Conservation (phyloP, 2,113 vertebrate species). For the Saguinus imperator region DNA sequence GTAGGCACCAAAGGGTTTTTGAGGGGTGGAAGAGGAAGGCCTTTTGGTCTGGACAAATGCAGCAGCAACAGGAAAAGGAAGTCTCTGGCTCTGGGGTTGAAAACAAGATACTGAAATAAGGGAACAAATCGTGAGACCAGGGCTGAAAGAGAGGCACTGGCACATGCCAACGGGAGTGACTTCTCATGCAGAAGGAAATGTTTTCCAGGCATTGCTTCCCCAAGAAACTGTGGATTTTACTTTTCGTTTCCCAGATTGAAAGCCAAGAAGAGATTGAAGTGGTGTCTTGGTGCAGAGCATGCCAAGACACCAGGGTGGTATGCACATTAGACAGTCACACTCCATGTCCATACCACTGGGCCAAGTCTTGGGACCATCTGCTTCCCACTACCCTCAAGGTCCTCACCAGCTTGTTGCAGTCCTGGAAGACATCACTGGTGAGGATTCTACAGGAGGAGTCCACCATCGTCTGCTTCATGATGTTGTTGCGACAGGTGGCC, state of each 20-base stretch:
- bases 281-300: too few species aligned
- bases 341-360: accelerated
- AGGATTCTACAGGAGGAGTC: slow-evolving; percentile 93
- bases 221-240: accelerated
- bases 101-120: neutral
- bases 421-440: slow-evolving; percentile 88
- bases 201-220: neutral
- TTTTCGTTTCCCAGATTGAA: neutral
- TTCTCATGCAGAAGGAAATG: neutral
- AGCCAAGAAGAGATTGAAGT: neutral
- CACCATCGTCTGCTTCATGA: slow-evolving; percentile 90
- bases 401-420: slow-evolving; percentile 92
- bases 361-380: neutral
- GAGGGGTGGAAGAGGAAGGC: too few species aligned
- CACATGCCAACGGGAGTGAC: neutral
- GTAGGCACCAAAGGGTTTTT: neutral
- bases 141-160: neutral
- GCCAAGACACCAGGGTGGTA: neutral
- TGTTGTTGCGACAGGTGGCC: slow-evolving; percentile 85
- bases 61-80: neutral
- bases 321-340: accelerated
- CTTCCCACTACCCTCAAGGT: neutral
- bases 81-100: neutral
- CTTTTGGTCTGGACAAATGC: neutral
- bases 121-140: neutral